Evolutionary conservation across 2,113 vertebrate species (phyloP).

Genomic region (Scalopus aquaticus): DNA sequence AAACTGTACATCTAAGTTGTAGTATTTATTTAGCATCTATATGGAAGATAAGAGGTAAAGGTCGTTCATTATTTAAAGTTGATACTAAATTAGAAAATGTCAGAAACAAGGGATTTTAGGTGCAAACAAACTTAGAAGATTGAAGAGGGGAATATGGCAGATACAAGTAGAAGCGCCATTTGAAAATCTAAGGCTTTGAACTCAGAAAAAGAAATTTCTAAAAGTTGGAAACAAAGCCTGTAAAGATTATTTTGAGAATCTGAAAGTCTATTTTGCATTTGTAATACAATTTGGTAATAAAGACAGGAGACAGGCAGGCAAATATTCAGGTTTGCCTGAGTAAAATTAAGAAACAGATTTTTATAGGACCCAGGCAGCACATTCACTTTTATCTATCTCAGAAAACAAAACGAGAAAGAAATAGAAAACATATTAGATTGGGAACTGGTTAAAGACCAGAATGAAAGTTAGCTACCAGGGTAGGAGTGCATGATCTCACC

Average conservation of each 20-base stretch:
- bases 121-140: neutral
- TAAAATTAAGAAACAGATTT: neutral
- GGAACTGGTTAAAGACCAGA: neutral
- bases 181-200: conserved; percentile 13
- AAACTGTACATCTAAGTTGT: neutral
- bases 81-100: conserved; percentile 9
- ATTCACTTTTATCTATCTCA: neutral
- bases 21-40: neutral
- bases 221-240: conserved; percentile 1
- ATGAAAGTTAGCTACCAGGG: neutral
- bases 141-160: neutral
- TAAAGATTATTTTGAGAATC: neutral
- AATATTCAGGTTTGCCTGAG: neutral
- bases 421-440: neutral
- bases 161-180: neutral
- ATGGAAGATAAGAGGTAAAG: neutral
- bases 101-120: conserved; percentile 25
- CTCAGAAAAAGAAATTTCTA: conserved; percentile 14
- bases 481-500: neutral
- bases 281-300: neutral
- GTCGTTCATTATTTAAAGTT: neutral
- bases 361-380: neutral
- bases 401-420: neutral
- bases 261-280: neutral
- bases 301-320: neutral